Percentiles rank a stretch among this genome's conserved stretches.
Conservation (phyloP, 2,888 invertebrate genomes). For the Agrilus cyanescens region DNA sequence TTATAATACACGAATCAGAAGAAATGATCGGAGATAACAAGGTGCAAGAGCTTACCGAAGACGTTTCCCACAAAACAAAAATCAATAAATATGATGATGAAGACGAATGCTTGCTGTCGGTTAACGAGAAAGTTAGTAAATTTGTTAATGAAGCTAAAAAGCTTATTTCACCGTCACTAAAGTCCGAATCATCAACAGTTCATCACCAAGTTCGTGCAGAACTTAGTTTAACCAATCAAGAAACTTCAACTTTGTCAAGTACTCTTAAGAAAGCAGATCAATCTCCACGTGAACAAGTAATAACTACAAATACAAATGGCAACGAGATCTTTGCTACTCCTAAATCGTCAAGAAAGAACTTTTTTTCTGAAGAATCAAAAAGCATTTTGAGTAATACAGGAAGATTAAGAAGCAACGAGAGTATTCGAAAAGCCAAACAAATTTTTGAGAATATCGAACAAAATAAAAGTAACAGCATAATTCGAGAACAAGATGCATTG, state of each 20-base stretch:
- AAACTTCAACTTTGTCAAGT: too few relatives aligned
- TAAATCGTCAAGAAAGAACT: slow-evolving; percentile 23
- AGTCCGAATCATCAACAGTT: slow-evolving; percentile 25
- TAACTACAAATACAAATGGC: slow-evolving; percentile 15
- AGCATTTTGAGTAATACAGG: slow-evolving; percentile 25
- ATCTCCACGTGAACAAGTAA: slow-evolving; percentile 7
- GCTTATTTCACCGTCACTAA: slow-evolving; percentile 23
- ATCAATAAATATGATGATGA: slow-evolving; percentile 33
- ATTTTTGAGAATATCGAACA: slow-evolving; percentile 51
- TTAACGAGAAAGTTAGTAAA: slow-evolving; percentile 43
- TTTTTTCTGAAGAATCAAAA: slow-evolving; percentile 22
- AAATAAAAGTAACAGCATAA: slow-evolving; percentile 13
- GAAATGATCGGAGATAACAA: slow-evolving; percentile 37
- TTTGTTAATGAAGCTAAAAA: slow-evolving; percentile 33
- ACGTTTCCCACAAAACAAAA: slow-evolving; percentile 10
- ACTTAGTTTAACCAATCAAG: slow-evolving; percentile 34
- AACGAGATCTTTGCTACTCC: slow-evolving; percentile 22
- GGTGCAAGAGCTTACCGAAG: slow-evolving; percentile 14
- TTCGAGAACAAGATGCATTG: too few relatives aligned
- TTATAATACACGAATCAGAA: slow-evolving; percentile 47
- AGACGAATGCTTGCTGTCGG: slow-evolving; percentile 43
- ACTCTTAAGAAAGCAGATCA: slow-evolving; percentile 17
- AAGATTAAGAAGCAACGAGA: slow-evolving; percentile 45
- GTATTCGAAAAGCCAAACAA: slow-evolving; percentile 58
- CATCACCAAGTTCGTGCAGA: too few relatives aligned